A percentile compares a stretch with the other conserved stretches of the same genome.
phyloP scores from a whole-genome alignment of 2,113 vertebrate species.

The Ctenodactylus gundi region DNA sequence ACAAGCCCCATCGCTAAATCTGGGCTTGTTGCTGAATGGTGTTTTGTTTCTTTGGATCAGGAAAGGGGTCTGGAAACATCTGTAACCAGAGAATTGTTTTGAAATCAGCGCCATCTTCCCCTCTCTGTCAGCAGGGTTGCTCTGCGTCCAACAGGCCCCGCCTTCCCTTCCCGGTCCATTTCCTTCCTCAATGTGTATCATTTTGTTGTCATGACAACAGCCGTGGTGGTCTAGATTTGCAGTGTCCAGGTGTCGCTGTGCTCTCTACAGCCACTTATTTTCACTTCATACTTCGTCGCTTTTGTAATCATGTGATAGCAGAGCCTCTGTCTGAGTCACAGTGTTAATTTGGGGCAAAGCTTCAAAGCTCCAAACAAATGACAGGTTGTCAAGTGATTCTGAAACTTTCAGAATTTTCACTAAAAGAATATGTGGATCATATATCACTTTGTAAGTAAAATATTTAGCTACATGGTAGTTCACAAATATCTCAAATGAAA shows the following conservation, averaged over 20 bases:
- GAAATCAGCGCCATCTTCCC: conserved; percentile 70
- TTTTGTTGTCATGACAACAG: background rate
- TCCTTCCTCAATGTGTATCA: background rate
- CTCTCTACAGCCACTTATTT: background rate
- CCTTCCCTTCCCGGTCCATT: conserved; percentile 58
- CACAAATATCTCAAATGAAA: conserved; percentile 15
- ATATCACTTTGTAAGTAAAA: background rate
- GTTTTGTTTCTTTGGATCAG: conserved; percentile 85
- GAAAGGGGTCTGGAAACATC: conserved; percentile 84
- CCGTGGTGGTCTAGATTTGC: accelerated
- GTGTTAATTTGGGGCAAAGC: background rate
- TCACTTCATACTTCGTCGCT: background rate
- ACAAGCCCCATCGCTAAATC: conserved; percentile 84
- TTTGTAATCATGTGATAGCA: background rate
- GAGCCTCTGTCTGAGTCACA: background rate
- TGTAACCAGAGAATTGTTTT: conserved; percentile 70
- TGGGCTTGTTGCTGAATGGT: conserved; percentile 82
- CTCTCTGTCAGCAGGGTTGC: conserved; percentile 59
- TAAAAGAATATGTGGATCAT: background rate
- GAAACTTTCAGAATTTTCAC: background rate
- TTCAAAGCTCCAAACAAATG: background rate
- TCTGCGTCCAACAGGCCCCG: conserved; percentile 54
- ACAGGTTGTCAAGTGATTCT: conserved; percentile 20
- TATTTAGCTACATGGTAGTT: background rate
- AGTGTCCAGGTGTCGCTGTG: background rate